Percentiles rank a stretch among this genome's conserved stretches.
Conservation (phyloP, 2,797 vertebrate species). For the Sardinella longiceps region DNA sequence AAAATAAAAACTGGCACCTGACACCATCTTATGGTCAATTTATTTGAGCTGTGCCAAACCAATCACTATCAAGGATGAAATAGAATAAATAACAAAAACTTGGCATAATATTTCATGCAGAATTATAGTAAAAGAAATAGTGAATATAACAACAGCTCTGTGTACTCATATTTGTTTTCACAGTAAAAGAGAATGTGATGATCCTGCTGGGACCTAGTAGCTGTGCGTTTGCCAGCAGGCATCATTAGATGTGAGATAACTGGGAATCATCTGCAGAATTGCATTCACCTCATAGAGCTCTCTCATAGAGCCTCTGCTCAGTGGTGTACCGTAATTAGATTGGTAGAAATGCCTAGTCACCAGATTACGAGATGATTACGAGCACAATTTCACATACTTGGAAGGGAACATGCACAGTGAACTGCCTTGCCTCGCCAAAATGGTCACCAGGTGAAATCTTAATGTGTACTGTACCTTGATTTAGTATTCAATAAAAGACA, state of each 20-base stretch:
- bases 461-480: neutral
- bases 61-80: neutral
- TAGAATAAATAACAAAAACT: neutral
- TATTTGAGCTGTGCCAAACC: neutral
- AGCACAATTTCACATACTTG: neutral
- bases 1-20: neutral
- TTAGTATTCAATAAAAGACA: neutral
- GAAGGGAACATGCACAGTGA: too few species aligned
- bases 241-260: neutral
- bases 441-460: neutral
- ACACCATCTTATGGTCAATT: neutral
- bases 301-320: neutral
- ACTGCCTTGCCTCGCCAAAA: too few species aligned
- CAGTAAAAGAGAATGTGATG: neutral
- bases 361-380: neutral
- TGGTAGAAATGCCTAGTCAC: slow-evolving; percentile 14
- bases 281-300: neutral
- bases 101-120: neutral
- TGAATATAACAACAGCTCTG: too few species aligned
- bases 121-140: neutral
- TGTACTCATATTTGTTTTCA: neutral
- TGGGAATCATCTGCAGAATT: slow-evolving; percentile 8
- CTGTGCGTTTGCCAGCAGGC: neutral
- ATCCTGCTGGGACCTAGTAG: neutral
- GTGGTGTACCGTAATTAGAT: neutral